A percentile compares a stretch with the other conserved stretches of the same genome.
Conservation (phyloP, 2,888 invertebrate species). For the Aphodius sticticus region DNA sequence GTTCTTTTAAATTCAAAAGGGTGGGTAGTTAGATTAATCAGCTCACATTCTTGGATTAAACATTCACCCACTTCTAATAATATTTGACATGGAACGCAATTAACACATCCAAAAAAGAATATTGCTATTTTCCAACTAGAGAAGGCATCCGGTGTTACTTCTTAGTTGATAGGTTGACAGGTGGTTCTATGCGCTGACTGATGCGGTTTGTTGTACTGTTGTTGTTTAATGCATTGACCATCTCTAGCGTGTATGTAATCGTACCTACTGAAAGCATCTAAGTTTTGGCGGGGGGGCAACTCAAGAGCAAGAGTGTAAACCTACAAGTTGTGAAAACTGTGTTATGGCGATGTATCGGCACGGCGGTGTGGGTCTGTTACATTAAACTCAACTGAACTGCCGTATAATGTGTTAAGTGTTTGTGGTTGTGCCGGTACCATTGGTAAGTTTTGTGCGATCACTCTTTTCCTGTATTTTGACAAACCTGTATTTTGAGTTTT, state of each 20-base stretch:
- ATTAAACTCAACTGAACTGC: neutral
- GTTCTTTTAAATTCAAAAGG: too few species aligned
- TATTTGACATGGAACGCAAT: too few species aligned
- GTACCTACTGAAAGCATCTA: neutral
- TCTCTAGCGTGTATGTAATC: neutral
- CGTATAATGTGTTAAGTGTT: neutral
- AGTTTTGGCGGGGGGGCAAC: neutral
- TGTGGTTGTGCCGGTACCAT: neutral
- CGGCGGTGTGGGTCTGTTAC: neutral
- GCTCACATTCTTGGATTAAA: too few species aligned
- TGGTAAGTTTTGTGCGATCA: neutral
- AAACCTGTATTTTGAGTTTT: neutral
- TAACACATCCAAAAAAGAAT: too few species aligned
- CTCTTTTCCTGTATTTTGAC: too few species aligned
- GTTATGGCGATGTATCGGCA: neutral
- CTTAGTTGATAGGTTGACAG: too few species aligned
- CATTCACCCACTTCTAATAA: too few species aligned
- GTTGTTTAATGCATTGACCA: neutral
- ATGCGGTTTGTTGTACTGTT: neutral
- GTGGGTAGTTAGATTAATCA: too few species aligned
- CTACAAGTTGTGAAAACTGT: neutral
- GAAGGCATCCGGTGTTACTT: too few species aligned
- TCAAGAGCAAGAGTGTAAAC: neutral
- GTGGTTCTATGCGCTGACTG: neutral
- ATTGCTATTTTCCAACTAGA: too few species aligned